Conservation (phyloP, 2,888 invertebrate genomes). For the Drosophila mettleri region DNA sequence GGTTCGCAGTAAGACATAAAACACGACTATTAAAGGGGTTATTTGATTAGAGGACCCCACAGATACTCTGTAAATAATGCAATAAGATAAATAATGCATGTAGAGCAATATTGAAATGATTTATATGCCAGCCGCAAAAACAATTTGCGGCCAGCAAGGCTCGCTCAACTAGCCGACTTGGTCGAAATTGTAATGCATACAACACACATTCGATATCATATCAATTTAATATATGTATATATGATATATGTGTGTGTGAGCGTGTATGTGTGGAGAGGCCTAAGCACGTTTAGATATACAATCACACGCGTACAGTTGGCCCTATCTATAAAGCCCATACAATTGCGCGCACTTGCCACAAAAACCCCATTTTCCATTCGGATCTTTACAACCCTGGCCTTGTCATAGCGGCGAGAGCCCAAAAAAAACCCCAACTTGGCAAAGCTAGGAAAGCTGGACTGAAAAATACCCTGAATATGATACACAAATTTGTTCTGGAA, state of each 20-base stretch:
- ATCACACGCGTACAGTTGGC: slow-evolving; percentile 21
- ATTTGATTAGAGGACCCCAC: not conserved
- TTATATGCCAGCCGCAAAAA: slow-evolving; percentile 71
- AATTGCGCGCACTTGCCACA: slow-evolving; percentile 73
- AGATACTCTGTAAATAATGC: slow-evolving; percentile 54
- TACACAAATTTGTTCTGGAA: not conserved
- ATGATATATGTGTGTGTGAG: not conserved
- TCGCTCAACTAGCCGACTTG: not conserved
- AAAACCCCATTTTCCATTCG: slow-evolving; percentile 66
- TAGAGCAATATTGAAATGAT: slow-evolving; percentile 61
- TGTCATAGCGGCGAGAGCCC: slow-evolving; percentile 26
- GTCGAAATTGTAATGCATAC: slow-evolving; percentile 23
- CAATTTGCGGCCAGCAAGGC: slow-evolving; percentile 51
- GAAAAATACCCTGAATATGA: not conserved
- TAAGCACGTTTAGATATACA: slow-evolving; percentile 11
- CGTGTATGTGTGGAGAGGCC: not conserved
- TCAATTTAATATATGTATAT: slow-evolving; percentile 50
- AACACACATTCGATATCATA: slow-evolving; percentile 61
- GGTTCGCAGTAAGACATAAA: not conserved
- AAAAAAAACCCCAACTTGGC: slow-evolving; percentile 17
- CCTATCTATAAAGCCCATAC: slow-evolving; percentile 67
- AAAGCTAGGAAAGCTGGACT: not conserved
- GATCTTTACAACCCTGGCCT: slow-evolving; percentile 57
- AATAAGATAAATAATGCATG: slow-evolving; percentile 42
- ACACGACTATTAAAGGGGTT: not conserved